phyloP scores from a whole-genome alignment of 2,797 vertebrate genomes.

The Numenius phaeopus region DNA sequence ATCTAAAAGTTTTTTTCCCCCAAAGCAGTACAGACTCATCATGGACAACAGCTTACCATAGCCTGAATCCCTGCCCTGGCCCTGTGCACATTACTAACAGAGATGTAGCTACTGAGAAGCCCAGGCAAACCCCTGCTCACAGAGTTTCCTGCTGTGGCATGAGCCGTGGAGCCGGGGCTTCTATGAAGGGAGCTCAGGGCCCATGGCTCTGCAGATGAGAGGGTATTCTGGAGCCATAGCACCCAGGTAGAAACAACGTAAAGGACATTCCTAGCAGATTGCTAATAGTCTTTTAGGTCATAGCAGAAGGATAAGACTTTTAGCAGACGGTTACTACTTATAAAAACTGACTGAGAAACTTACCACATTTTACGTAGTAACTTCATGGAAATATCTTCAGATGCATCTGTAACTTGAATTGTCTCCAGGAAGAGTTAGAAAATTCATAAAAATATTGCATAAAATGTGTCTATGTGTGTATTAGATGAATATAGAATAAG shows the following conservation, averaged over 20 bases:
- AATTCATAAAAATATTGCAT: background rate
- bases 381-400: background rate
- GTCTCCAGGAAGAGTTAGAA: background rate
- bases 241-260: background rate
- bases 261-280: background rate
- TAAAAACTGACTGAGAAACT: background rate
- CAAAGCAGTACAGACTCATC: background rate
- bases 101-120: background rate
- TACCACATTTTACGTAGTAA: fast-evolving
- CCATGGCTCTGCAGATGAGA: background rate
- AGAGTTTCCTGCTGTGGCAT: fast-evolving
- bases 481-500: background rate
- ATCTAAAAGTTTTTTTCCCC: background rate
- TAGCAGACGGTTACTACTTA: background rate
- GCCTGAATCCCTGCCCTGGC: background rate
- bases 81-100: background rate
- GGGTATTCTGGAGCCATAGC: background rate
- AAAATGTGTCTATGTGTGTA: background rate
- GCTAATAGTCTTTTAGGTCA: background rate
- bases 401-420: background rate
- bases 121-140: background rate
- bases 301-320: background rate
- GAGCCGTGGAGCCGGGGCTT: fast-evolving
- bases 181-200: fast-evolving
- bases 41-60: background rate